Conservation (phyloP, 2,113 vertebrate genomes). For the Salvator merianae region DNA sequence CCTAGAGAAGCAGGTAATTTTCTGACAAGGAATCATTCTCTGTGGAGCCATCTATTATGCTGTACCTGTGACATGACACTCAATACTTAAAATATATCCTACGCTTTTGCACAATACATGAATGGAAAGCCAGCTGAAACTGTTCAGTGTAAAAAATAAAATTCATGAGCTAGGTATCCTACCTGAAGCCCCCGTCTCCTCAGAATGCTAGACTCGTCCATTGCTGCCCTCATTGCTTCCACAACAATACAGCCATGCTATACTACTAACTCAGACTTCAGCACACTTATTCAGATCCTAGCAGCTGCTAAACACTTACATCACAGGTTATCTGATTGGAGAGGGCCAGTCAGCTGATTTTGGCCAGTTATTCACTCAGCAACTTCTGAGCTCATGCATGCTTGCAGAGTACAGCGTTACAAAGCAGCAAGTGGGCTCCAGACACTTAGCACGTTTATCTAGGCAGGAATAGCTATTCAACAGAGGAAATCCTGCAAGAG, state of each 20-base stretch:
- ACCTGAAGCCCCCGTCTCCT: constrained; percentile 94
- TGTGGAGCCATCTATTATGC: constrained; percentile 3
- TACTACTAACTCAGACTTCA: constrained; percentile 74
- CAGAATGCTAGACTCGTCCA: constrained; percentile 94
- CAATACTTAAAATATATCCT: constrained; percentile 24
- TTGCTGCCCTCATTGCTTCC: constrained; percentile 77
- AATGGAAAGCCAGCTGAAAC: constrained; percentile 62
- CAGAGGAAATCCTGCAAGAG: constrained; percentile 76
- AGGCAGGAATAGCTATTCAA: constrained; percentile 63
- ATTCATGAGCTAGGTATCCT: constrained; percentile 64
- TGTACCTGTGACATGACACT: constrained; percentile 42
- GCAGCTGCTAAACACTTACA: constrained; percentile 93
- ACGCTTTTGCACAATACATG: constrained; percentile 21
- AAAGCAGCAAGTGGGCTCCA: constrained; percentile 73
- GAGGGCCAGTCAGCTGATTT: constrained; percentile 86
- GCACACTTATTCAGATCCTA: constrained; percentile 84
- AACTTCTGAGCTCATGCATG: constrained; percentile 83
- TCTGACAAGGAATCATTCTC: constrained; percentile 36
- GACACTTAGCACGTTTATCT: constrained; percentile 57
- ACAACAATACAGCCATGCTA: constrained; percentile 81
- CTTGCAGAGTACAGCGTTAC: constrained; percentile 62
- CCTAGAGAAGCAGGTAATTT: constrained; percentile 1
- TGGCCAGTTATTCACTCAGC: constrained; percentile 79
- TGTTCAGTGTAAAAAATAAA: constrained; percentile 12
- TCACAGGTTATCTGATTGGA: constrained; percentile 93